Percentiles rank a stretch among this genome's conserved stretches.
Conservation (phyloP, 2,797 vertebrate species). For the Pachyuromys duprasi region DNA sequence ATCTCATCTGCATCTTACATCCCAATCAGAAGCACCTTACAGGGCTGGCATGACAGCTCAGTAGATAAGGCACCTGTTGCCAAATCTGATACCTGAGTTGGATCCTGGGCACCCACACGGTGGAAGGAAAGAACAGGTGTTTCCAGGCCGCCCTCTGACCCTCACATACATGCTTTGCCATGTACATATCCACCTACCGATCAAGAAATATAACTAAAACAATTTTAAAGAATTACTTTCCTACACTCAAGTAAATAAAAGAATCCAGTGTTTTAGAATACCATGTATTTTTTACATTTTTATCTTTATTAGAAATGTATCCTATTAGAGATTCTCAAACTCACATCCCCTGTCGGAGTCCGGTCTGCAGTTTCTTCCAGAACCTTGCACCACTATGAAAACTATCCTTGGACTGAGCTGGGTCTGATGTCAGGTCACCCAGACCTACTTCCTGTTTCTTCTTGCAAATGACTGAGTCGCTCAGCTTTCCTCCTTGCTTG, state of each 20-base stretch:
- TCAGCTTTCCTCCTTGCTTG: background rate
- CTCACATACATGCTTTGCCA: too few species aligned
- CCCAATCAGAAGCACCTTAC: background rate
- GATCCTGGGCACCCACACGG: background rate
- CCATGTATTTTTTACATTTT: background rate
- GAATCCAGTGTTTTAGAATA: background rate
- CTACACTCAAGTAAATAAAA: conserved; percentile 8
- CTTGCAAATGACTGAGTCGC: background rate
- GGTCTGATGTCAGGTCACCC: background rate
- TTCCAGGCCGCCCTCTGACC: background rate
- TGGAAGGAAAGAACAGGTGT: background rate
- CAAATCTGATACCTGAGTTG: background rate
- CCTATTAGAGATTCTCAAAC: background rate
- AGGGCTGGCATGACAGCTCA: background rate
- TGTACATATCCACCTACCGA: background rate
- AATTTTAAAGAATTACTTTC: background rate
- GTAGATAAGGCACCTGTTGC: background rate
- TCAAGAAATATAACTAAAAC: background rate
- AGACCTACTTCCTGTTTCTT: background rate
- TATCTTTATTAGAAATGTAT: conserved; percentile 1
- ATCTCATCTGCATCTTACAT: background rate
- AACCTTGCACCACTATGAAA: background rate
- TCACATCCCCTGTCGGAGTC: background rate
- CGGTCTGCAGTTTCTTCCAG: background rate
- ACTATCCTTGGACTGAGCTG: conserved; percentile 3